Conservation (phyloP, 2,888 invertebrate species). For the Globia sparganii region DNA sequence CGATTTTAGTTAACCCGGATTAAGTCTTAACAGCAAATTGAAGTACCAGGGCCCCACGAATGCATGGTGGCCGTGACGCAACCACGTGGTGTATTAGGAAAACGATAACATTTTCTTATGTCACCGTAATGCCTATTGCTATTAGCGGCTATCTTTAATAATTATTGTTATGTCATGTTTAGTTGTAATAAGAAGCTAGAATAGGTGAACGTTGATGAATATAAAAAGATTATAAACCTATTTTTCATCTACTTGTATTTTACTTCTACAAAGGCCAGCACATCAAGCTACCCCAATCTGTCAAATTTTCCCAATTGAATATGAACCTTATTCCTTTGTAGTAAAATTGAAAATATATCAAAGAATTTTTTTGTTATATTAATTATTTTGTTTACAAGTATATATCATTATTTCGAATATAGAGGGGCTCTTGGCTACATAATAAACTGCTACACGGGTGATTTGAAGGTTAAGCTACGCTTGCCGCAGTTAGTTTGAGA, state of each 20-base stretch:
- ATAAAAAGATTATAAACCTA: not conserved
- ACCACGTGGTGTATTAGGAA: constrained; percentile 46
- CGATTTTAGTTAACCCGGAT: constrained; percentile 37
- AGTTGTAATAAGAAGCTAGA: not conserved
- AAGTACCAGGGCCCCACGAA: constrained; percentile 57
- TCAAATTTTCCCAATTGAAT: no score
- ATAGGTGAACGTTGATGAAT: not conserved
- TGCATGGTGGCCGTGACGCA: constrained; percentile 19
- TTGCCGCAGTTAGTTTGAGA: no score
- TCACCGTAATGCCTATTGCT: constrained; percentile 48
- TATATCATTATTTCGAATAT: no score
- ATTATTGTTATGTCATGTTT: constrained; percentile 36
- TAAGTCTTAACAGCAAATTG: constrained; percentile 43
- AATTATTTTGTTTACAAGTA: no score
- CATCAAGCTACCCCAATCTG: no score
- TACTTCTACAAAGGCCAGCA: no score
- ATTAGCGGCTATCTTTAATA: constrained; percentile 34
- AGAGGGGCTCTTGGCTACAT: no score
- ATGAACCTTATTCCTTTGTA: no score
- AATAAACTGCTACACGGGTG: no score
- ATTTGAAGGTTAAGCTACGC: no score
- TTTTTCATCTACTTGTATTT: not conserved
- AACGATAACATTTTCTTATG: constrained; percentile 52
- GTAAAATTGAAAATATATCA: no score
- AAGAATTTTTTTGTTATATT: no score